phyloP scores from a whole-genome alignment of 2,113 vertebrate genomes.

The Cricetomys ansorgei region DNA sequence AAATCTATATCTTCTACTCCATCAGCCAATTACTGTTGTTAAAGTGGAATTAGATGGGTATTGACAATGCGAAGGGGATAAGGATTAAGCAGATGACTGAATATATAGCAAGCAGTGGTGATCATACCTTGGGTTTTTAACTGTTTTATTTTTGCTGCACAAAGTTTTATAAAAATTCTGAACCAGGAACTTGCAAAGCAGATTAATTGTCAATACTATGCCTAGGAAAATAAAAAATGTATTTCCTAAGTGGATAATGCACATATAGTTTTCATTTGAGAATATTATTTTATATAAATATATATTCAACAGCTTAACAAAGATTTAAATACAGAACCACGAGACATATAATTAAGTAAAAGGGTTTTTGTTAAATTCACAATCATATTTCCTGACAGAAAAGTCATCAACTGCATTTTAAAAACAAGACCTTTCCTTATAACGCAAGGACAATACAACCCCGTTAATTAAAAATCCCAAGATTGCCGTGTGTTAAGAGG shows the following conservation, averaged over 20 bases:
- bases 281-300: background rate
- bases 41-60: slow-evolving; percentile 99
- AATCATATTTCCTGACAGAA: background rate
- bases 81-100: slow-evolving; percentile 94
- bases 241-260: background rate
- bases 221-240: slow-evolving; percentile 68
- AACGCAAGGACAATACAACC: background rate
- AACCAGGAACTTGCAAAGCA: slow-evolving; percentile 48
- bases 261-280: slow-evolving; percentile 50
- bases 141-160: slow-evolving; percentile 49
- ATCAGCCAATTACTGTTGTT: slow-evolving; percentile 99
- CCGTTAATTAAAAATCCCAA: background rate
- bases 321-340: slow-evolving; percentile 18
- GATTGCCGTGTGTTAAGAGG: background rate
- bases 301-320: slow-evolving; percentile 30
- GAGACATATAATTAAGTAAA: background rate
- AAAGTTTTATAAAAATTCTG: slow-evolving; percentile 61
- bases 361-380: background rate
- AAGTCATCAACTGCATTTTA: background rate
- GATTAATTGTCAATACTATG: slow-evolving; percentile 45
- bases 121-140: background rate
- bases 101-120: slow-evolving; percentile 81
- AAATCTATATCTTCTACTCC: slow-evolving; percentile 99
- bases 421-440: background rate
- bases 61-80: slow-evolving; percentile 97